phyloP scores from a whole-genome alignment of 2,888 invertebrate species.

The Phanerotoma sp. region DNA sequence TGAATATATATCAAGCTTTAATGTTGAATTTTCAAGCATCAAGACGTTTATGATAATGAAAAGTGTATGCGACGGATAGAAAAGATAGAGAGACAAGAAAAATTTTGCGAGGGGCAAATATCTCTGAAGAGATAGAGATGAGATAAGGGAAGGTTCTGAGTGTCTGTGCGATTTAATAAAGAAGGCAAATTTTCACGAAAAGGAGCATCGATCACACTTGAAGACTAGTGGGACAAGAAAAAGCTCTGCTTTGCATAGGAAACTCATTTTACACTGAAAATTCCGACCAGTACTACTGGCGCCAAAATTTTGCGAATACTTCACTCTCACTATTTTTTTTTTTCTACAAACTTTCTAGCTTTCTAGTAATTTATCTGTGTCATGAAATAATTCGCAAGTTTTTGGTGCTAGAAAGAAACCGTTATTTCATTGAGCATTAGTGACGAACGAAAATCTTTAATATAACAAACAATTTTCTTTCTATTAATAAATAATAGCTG shows the following conservation, averaged over 20 bases:
- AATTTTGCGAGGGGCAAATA: not conserved
- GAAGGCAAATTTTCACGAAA: constrained; percentile 32
- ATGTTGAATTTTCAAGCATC: no score
- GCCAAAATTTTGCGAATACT: constrained; percentile 35
- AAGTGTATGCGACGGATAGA: constrained; percentile 6
- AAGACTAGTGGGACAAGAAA: constrained; percentile 23
- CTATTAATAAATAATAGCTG: no score
- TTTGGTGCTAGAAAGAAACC: not conserved
- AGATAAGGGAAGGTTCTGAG: not conserved
- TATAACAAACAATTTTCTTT: no score
- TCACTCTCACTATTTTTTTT: not conserved
- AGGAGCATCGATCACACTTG: constrained; percentile 35
- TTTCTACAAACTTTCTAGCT: constrained; percentile 3
- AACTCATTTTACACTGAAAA: constrained; percentile 34
- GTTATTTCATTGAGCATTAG: no score
- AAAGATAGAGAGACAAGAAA: constrained; percentile 11
- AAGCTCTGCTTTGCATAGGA: constrained; percentile 41
- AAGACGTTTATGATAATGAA: constrained; percentile 17
- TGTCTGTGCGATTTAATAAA: constrained; percentile 27
- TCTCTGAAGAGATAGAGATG: constrained; percentile 6
- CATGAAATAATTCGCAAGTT: constrained; percentile 10
- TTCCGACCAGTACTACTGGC: constrained; percentile 28
- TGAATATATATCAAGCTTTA: no score
- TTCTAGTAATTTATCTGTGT: not conserved
- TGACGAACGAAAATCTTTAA: no score